Conservation (phyloP, 1,140 invertebrate species). For the Diachasmimorpha longicaudata region DNA sequence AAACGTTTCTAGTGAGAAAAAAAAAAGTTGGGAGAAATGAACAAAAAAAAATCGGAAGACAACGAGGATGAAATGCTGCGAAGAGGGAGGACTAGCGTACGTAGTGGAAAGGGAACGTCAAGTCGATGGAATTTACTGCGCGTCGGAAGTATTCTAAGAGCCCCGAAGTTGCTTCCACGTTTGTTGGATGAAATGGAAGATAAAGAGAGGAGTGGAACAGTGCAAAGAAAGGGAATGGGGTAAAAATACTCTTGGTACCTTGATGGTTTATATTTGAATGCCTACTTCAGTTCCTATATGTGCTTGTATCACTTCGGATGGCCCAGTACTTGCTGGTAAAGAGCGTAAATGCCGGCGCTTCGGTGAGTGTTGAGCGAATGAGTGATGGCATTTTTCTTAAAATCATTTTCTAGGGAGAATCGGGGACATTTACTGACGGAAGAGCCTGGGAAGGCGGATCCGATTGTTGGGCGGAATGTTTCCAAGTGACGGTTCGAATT, state of each 20-base stretch:
- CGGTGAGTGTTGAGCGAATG: not conserved
- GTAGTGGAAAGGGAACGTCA: constrained; percentile 33
- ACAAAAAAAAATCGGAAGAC: constrained; percentile 17
- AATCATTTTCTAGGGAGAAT: not conserved
- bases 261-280: constrained; percentile 55
- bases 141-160: constrained; percentile 53
- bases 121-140: constrained; percentile 49
- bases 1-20: constrained; percentile 14
- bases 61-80: constrained; percentile 7
- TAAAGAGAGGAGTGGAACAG: not conserved
- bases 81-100: constrained; percentile 16
- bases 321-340: not conserved
- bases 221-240: not conserved
- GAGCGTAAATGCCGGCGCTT: not conserved
- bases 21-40: not conserved
- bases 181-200: constrained; percentile 37
- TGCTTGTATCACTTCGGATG: not conserved
- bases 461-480: no score
- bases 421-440: not conserved
- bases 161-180: constrained; percentile 46
- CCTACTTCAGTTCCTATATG: constrained; percentile 40
- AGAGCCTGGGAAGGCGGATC: not conserved
- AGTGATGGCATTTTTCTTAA: not conserved
- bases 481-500: no score
- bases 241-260: constrained; percentile 35